Evolutionary conservation across 2,797 vertebrate species (phyloP), one percentile per base, ranked within the genome.

Genomic region (Ceyx erithaca): DNA sequence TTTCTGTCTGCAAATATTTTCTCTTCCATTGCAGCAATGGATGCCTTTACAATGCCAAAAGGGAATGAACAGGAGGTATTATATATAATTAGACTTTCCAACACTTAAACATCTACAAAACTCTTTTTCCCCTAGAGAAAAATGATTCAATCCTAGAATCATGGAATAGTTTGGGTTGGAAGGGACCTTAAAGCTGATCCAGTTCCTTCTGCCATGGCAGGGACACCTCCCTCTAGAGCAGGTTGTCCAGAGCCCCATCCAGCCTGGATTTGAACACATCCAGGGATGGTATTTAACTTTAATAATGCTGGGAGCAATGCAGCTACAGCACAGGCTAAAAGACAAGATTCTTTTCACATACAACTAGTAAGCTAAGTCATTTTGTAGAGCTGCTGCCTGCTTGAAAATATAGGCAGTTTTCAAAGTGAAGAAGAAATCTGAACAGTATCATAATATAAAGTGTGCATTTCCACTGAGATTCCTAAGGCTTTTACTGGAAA

Each of bases 21-120:
- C 72, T 85, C 71, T 93, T 89, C 64, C 11, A 16, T 22, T 87
- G 55, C 41, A 86, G 75, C 58, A 86, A 80, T 67, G 30, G 75
- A 88, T 35, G 57, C 31, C 83, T 75, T 81, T 88, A 54, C 26
- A 86, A 92, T 46, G 88, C 82, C 54, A 94, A 95, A 91, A 82
- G 57, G 25, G 72, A 86, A 88, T 1, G 37, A 93, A 79, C 19
- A 70, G 43, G 54, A 94, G 46, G 68, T 71, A 68, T 73, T 81
- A 86, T 62, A 66, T 71, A 68, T 71, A 84, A 86, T 62, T 77
- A 90, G 54, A 75, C 37, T 73, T 92, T 73, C n/a, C 18, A 76
- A 88, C 49, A 93, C 15, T 88, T 81, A 68, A 80, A 87, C 68
- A 82, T 59, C 72, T 79, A 79, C 31, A 87, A 85, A 86, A 58